Evolutionary conservation across 2,888 invertebrate species (phyloP), one percentile per base, ranked within the genome.

Genomic region (Cistogaster globosa): DNA sequence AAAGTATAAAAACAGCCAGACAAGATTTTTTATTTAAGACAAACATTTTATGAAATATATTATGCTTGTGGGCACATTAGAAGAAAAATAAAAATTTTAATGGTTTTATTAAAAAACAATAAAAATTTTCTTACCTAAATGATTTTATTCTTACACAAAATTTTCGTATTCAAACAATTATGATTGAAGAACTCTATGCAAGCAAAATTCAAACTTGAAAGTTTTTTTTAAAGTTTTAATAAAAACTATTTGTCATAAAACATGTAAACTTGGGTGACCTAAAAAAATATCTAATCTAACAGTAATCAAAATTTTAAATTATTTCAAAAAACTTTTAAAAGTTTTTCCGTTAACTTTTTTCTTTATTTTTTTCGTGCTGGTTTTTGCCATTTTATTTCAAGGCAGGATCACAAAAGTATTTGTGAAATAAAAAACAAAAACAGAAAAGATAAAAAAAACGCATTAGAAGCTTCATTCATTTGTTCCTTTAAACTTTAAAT

Each of bases 401-500:
- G 79, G 79, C 69, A 67, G 72, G 67, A 53, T 80, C 58, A 80
- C 22, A 71, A 79, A 26, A 16, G 16, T 36, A 53, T 58, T n/a
- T 1, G 11, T 20, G 20, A n/a, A 14, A 38, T 20, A 20, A 51
- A 60, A 60, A 42, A 11, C 1, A 42, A 42, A 42, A 11, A 42
- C 0, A 48, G 48, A 75, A 58, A 18, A 84, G 68, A 81, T 81
- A 81, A 77, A 84, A 77, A 84, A 77, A 84, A 81, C 77, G 81
- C 85, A 85, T 81, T 81, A 82, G 82, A 85, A 74, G 82, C 82
- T 85, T 85, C 85, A 82, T 82, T 85, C 78, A 74, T 82, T 82
- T 76, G 69, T 82, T 51, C 62, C 58, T 58, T 82, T 82, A 76
- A 82, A 76, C 82, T 82, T 76, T 69, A 38, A 26, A 71, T 76